phyloP scores from a whole-genome alignment of 2,888 invertebrate species.

The Siphonodentalium dalli region DNA sequence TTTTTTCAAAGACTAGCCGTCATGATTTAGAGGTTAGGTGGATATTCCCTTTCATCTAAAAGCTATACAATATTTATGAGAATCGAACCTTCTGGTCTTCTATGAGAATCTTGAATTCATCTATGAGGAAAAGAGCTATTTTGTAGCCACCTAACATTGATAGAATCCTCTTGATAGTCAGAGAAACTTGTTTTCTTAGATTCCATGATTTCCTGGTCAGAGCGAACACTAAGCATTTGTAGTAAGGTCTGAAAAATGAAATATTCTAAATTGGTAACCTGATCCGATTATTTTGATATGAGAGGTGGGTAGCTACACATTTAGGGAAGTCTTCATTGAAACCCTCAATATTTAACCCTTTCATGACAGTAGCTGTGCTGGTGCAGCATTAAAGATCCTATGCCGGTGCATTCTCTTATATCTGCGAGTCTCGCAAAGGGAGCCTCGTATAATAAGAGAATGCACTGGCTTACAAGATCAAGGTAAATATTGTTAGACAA shows the following conservation, averaged over 20 bases:
- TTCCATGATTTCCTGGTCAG: conserved; percentile 73
- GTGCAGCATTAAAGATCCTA: no score
- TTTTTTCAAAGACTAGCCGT: not conserved
- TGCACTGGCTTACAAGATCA: no score
- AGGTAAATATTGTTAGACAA: no score
- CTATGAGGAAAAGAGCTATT: conserved; percentile 73
- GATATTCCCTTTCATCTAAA: no score
- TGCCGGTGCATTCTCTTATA: no score
- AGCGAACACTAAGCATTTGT: conserved; percentile 76
- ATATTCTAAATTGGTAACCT: no score
- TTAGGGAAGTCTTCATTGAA: no score
- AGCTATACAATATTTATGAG: not conserved
- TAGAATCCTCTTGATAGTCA: conserved; percentile 72
- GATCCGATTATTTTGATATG: no score
- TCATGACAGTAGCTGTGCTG: no score
- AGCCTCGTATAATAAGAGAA: no score
- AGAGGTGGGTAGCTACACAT: not conserved
- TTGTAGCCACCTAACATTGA: conserved; percentile 70
- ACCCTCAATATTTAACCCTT: no score
- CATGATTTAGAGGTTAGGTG: not conserved
- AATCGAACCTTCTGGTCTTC: conserved; percentile 67
- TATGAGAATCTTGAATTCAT: conserved; percentile 74
- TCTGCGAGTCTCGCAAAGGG: no score
- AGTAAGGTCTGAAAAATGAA: conserved; percentile 69
- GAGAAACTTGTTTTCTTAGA: conserved; percentile 73